phyloP scores from a whole-genome alignment of 2,113 vertebrate species.

The Rhinichthys klamathensis region DNA sequence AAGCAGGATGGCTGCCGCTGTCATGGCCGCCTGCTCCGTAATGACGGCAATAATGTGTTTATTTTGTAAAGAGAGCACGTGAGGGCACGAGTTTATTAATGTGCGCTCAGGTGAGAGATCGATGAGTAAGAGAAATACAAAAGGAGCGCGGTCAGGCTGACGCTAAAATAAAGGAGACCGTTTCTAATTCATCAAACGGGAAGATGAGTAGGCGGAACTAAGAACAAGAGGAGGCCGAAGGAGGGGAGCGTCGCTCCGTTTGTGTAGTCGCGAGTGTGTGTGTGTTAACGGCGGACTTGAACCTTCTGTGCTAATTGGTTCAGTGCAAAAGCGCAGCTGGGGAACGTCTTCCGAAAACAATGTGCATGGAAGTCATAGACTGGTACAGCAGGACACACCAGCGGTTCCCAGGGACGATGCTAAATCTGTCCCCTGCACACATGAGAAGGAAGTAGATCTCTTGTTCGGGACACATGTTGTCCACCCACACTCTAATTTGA shows the following conservation, averaged over 20 bases:
- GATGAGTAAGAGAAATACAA: slow-evolving; percentile 60
- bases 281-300: not conserved
- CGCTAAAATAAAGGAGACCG: slow-evolving; percentile 44
- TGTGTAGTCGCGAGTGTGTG: slow-evolving; percentile 18
- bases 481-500: slow-evolving; percentile 40
- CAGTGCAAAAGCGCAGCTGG: slow-evolving; percentile 46
- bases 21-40: slow-evolving; percentile 51
- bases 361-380: slow-evolving; percentile 17
- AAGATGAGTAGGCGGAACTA: slow-evolving; percentile 54
- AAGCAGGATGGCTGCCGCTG: slow-evolving; percentile 47
- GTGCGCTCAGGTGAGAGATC: slow-evolving; percentile 49
- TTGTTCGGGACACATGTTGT: not conserved
- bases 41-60: slow-evolving; percentile 58
- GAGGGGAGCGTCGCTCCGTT: not conserved
- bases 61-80: slow-evolving; percentile 48
- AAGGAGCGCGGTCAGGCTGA: slow-evolving; percentile 29
- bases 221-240: slow-evolving; percentile 3
- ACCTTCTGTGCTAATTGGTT: slow-evolving; percentile 41
- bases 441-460: slow-evolving; percentile 17
- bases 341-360: slow-evolving; percentile 43
- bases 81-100: slow-evolving; percentile 58
- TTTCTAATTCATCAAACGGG: slow-evolving; percentile 58
- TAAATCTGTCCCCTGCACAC: slow-evolving; percentile 33
- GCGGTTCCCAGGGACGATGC: slow-evolving; percentile 32
- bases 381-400: slow-evolving; percentile 1